Percentiles rank a stretch among this genome's conserved stretches.
Evolutionary conservation across 2,797 vertebrate genomes (phyloP).

Genomic region (Carapus acus): DNA sequence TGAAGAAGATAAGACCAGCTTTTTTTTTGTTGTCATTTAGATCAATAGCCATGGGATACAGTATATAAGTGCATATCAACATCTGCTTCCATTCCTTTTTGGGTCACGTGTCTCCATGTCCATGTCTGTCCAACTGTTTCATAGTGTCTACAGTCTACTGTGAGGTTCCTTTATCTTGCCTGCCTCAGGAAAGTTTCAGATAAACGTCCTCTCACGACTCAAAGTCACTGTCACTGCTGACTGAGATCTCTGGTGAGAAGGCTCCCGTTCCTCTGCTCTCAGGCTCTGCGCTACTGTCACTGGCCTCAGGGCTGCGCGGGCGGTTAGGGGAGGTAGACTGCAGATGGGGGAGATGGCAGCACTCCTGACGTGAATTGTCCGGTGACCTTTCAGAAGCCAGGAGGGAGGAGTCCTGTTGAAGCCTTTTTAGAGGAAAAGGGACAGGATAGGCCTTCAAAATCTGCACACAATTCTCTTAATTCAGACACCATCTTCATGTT

Average conservation of each 20-base stretch:
- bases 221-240: slow-evolving; percentile 78
- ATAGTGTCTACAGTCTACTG: neutral
- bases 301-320: slow-evolving; percentile 68
- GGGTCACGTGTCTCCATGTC: slow-evolving; percentile 8
- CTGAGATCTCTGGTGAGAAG: slow-evolving; percentile 72
- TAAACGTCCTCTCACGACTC: slow-evolving; percentile 43
- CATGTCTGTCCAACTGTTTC: slow-evolving; percentile 13
- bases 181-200: no score
- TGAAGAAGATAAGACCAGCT: slow-evolving; percentile 26
- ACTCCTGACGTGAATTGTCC: slow-evolving; percentile 58
- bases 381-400: slow-evolving; percentile 62
- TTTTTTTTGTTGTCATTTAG: slow-evolving; percentile 22
- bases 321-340: slow-evolving; percentile 54
- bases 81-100: slow-evolving; percentile 32
- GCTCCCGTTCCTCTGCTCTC: slow-evolving; percentile 57
- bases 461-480: no score
- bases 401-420: slow-evolving; percentile 69
- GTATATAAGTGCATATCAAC: slow-evolving; percentile 64
- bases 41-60: slow-evolving; percentile 33
- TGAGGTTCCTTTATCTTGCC: no score
- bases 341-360: slow-evolving; percentile 54
- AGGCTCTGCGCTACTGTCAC: slow-evolving; percentile 64
- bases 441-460: neutral
- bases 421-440: slow-evolving; percentile 39
- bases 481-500: no score